A percentile compares a stretch with the other conserved stretches of the same genome.
These are phyloP conservation scores for Alaudala cheleensis DNA, from an alignment of 2,113 vertebrate genomes.

Conservation along the genomic window DNA sequence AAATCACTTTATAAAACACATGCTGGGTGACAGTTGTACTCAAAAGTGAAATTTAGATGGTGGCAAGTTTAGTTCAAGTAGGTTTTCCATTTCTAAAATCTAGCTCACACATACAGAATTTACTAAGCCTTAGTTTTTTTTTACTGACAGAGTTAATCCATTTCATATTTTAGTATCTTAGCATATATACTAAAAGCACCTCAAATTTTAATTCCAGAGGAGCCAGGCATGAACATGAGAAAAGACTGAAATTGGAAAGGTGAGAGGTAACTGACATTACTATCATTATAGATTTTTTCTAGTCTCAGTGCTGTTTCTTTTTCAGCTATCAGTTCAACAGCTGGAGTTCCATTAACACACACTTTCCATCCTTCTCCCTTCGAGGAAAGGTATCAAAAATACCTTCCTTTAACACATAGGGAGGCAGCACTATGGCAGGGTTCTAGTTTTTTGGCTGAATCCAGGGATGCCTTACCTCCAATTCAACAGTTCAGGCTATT, in stretches of 20 bases:
- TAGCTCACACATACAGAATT: background rate
- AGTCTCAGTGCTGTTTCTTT: background rate
- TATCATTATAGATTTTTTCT: background rate
- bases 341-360: background rate
- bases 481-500: background rate
- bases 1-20: background rate
- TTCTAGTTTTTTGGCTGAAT: background rate
- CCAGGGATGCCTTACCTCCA: background rate
- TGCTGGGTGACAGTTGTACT: background rate
- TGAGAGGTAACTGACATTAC: background rate
- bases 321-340: background rate
- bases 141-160: background rate
- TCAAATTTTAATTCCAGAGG: background rate
- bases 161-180: background rate
- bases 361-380: background rate
- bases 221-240: background rate
- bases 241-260: background rate
- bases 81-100: background rate
- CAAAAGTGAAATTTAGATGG: background rate
- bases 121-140: background rate
- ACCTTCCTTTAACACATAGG: accelerated
- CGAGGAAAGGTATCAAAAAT: background rate
- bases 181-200: background rate
- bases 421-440: background rate
- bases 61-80: background rate